Percentiles rank a stretch among this genome's conserved stretches.
Evolutionary conservation across 2,888 invertebrate genomes (phyloP).

Genomic region (Dromius quadrimaculatus): DNA sequence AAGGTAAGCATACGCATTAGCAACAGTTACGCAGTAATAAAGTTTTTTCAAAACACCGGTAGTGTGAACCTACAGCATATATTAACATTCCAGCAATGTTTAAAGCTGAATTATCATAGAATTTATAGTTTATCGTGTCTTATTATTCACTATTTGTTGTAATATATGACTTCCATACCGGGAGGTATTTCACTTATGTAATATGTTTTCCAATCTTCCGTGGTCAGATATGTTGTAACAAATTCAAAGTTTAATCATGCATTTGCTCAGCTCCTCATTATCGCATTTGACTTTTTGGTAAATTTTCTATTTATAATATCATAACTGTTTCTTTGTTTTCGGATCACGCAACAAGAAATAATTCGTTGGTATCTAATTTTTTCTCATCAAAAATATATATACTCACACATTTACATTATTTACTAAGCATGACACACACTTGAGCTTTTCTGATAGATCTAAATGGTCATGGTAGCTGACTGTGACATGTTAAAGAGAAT

Average conservation of each 20-base stretch:
- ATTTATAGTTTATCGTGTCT: slow-evolving; percentile 39
- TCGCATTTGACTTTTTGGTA: slow-evolving; percentile 4
- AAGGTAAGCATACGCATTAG: neutral
- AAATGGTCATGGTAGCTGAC: no score
- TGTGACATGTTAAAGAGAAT: no score
- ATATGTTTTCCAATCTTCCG: slow-evolving; percentile 20
- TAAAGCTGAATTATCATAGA: slow-evolving; percentile 21
- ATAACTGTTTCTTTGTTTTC: no score
- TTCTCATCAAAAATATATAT: no score
- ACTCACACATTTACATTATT: no score
- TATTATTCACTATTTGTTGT: slow-evolving; percentile 44
- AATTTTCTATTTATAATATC: neutral
- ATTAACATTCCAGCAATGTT: slow-evolving; percentile 35
- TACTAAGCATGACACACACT: no score
- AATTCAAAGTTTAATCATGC: slow-evolving; percentile 17
- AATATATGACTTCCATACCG: slow-evolving; percentile 44
- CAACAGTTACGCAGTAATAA: neutral
- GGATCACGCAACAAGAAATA: no score
- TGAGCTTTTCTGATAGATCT: no score
- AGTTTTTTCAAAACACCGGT: slow-evolving; percentile 25
- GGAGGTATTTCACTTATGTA: slow-evolving; percentile 29
- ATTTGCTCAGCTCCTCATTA: slow-evolving; percentile 13
- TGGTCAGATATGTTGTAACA: slow-evolving; percentile 8
- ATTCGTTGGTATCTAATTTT: no score
- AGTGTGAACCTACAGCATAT: slow-evolving; percentile 32